These are phyloP conservation scores for Pterostichus niger DNA, from an alignment of 2,888 invertebrate species.

Conservation along the genomic window DNA sequence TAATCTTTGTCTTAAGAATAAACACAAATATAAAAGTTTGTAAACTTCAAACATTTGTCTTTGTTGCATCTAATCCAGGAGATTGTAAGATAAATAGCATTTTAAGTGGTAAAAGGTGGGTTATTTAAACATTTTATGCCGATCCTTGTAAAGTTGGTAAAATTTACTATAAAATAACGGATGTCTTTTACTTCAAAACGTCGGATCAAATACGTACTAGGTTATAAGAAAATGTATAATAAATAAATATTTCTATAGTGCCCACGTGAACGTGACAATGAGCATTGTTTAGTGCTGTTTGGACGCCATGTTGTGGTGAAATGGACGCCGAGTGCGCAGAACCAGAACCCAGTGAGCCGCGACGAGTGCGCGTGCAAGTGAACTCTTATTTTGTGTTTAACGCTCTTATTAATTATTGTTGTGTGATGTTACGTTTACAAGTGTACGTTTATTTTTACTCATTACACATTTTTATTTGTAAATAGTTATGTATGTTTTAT, in stretches of 20 bases:
- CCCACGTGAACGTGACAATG: constrained; percentile 47
- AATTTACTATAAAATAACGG: not conserved
- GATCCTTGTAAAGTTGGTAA: no score
- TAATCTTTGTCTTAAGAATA: no score
- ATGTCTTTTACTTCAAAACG: constrained; percentile 51
- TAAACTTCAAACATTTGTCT: no score
- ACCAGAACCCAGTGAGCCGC: constrained; percentile 13
- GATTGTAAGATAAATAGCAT: no score
- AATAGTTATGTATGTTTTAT: constrained; percentile 57
- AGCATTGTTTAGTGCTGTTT: constrained; percentile 33
- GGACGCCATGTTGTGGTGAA: constrained; percentile 57
- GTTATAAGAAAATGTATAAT: constrained; percentile 70
- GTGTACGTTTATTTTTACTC: constrained; percentile 62
- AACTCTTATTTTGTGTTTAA: constrained; percentile 1
- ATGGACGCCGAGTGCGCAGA: constrained; percentile 51
- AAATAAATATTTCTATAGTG: constrained; percentile 64
- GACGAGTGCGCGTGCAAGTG: constrained; percentile 3
- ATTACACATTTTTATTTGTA: constrained; percentile 63
- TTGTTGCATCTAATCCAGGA: no score
- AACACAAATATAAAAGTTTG: no score
- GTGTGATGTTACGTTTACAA: constrained; percentile 60
- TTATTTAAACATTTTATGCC: no score
- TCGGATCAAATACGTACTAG: constrained; percentile 73
- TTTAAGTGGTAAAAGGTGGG: no score
- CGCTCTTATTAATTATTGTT: constrained; percentile 41